Evolutionary conservation across 2,113 vertebrate species (phyloP), one percentile per base, ranked within the genome.

Genomic region (Microcebus tavaratra): DNA sequence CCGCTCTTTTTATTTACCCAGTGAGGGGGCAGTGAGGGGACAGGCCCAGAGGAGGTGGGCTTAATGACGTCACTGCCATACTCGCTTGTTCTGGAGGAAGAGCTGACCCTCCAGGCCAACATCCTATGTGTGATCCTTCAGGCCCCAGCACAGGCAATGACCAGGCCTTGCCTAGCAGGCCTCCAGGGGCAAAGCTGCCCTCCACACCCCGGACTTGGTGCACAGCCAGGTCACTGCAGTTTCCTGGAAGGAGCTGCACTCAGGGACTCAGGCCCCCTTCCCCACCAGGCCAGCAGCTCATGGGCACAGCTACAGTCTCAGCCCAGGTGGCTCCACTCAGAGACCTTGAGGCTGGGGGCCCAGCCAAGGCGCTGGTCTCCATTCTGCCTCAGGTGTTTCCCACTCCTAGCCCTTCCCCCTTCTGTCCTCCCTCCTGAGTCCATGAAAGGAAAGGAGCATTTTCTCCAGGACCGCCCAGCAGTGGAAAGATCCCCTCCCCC

Each of bases 101-200:
- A 80, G 25, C 12, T 50, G 65, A 34, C 9, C 4, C 11, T 90
- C 39, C 23, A 36, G 53, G 8, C 36, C 25, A 45, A 50, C 20
- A 65, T 8, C 61, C 55, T 53, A 5, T 7, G 25, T 15, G n/a
- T 70, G 31, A 50, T 85, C 20, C 23, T 63, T 53, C 63, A 27
- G 23, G 29, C 42, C 6, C 0, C 0, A 48, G 34, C 39, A 20
- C 3, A 34, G 34, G 8, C 42, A 20, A 50, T 0, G 9, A 50
- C 1, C 8, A 55, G 39, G 78, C 67, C 80, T 55, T 48, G 39
- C 9, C 36, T 17, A 0, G 42, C 4, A 50, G 20, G 34, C 39
- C 50, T 39, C 25, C 3, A 0, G 5, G 15, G 34, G 21, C 27
- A 8, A 29, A 8, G 27, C 15, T 6, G 14, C 59, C 17, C 18